phyloP scores from a whole-genome alignment of 2,113 vertebrate genomes.

The Alethe diademata region DNA sequence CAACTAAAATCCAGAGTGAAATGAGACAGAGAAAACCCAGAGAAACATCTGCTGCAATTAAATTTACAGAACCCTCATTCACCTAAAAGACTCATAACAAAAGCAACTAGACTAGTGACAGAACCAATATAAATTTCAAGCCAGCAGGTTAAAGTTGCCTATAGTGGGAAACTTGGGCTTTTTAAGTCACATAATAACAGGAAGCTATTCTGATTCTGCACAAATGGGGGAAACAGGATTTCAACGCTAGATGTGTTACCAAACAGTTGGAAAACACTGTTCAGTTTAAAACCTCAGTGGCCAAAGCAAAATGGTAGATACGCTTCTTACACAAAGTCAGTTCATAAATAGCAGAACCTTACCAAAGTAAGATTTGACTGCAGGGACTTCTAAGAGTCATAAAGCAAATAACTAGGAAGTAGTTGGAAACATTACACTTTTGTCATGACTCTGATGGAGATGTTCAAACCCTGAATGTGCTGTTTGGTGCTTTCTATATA shows the following conservation, averaged over 20 bases:
- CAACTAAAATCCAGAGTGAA: constrained; percentile 47
- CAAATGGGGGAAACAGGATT: not conserved
- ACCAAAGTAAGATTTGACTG: not conserved
- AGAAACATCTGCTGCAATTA: constrained; percentile 63
- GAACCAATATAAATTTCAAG: constrained; percentile 1
- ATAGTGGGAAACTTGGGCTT: not conserved
- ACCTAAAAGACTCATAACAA: not conserved
- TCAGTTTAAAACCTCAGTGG: not conserved
- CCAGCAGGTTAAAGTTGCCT: not conserved
- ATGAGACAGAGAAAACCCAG: constrained; percentile 38
- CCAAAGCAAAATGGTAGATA: not conserved
- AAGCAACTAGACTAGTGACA: constrained; percentile 5
- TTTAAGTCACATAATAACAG: not conserved
- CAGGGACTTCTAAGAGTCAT: not conserved
- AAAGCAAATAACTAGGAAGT: not conserved
- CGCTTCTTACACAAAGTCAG: not conserved
- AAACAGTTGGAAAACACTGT: not conserved
- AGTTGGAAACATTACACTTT: not conserved
- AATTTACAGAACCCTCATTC: constrained; percentile 39
- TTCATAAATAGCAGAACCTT: not conserved
- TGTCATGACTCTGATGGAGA: not conserved
- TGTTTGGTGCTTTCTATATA: not conserved
- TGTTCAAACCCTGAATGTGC: not conserved
- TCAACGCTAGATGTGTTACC: not conserved
- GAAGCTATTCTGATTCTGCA: not conserved